These are phyloP conservation scores for Listronotus oregonensis DNA, from an alignment of 1,140 invertebrate species.

Conservation along the genomic window DNA sequence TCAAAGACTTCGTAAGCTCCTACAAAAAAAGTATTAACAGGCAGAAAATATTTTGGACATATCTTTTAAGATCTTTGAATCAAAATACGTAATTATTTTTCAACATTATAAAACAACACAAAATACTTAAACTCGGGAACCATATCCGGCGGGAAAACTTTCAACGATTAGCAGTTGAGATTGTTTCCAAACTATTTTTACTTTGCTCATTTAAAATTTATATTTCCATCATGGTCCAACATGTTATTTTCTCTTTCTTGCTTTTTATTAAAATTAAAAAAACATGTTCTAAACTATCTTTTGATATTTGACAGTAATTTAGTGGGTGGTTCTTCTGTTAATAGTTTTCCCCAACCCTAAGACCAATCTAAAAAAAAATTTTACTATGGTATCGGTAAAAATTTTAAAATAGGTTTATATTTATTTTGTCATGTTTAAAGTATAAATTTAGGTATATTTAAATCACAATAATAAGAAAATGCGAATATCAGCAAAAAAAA, in stretches of 20 bases:
- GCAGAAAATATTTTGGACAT: neutral
- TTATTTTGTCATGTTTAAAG: too few relatives aligned
- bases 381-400: too few relatives aligned
- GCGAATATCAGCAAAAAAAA: too few relatives aligned
- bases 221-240: neutral
- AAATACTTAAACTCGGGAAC: slow-evolving; percentile 37
- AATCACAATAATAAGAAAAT: too few relatives aligned
- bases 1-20: slow-evolving; percentile 16
- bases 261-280: slow-evolving; percentile 71
- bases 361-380: slow-evolving; percentile 74
- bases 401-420: too few relatives aligned
- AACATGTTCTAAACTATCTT: slow-evolving; percentile 71
- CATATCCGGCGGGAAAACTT: slow-evolving; percentile 26
- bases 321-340: slow-evolving; percentile 83
- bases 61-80: neutral
- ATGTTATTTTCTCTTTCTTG: slow-evolving; percentile 40
- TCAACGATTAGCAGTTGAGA: slow-evolving; percentile 17
- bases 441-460: too few relatives aligned
- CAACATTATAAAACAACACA: too few relatives aligned
- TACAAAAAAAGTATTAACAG: neutral
- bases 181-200: neutral
- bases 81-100: too few relatives aligned
- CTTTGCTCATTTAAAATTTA: neutral
- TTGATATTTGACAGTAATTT: slow-evolving; percentile 66
- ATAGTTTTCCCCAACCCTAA: slow-evolving; percentile 83